Evolutionary conservation across 2,797 vertebrate species (phyloP).

Genomic region (Pseudocheirus occidentalis): DNA sequence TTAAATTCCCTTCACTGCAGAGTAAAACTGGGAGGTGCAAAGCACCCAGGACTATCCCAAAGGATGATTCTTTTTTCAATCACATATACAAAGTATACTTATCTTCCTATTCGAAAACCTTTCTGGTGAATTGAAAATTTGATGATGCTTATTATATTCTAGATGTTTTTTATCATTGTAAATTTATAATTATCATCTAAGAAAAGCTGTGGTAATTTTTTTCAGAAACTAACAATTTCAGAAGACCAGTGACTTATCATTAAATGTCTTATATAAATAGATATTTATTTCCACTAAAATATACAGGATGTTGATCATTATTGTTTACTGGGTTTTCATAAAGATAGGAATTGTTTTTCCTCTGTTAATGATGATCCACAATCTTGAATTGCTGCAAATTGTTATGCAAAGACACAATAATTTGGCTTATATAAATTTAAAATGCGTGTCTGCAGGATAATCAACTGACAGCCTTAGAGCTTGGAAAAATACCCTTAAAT

Average conservation of each 20-base stretch:
- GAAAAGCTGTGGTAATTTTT: slow-evolving; percentile 68
- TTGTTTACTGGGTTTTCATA: slow-evolving; percentile 33
- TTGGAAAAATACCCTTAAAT: slow-evolving; percentile 16
- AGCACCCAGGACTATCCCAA: slow-evolving; percentile 2
- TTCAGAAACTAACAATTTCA: slow-evolving; percentile 68
- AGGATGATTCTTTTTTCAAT: neutral
- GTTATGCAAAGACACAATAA: slow-evolving; percentile 31
- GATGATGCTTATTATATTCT: slow-evolving; percentile 47
- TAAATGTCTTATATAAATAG: slow-evolving; percentile 63
- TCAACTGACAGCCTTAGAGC: neutral
- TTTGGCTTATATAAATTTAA: slow-evolving; percentile 51
- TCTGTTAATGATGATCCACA: slow-evolving; percentile 24
- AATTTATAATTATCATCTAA: slow-evolving; percentile 65
- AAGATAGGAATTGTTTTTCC: slow-evolving; percentile 44
- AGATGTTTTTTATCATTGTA: slow-evolving; percentile 51
- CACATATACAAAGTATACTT: neutral
- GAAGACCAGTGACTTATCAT: slow-evolving; percentile 62
- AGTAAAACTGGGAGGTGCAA: neutral
- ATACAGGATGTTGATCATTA: slow-evolving; percentile 68
- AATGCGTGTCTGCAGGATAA: slow-evolving; percentile 30
- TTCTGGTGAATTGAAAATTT: slow-evolving; percentile 48
- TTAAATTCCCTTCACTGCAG: slow-evolving; percentile 9
- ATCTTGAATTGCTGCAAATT: slow-evolving; percentile 48
- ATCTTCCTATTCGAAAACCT: slow-evolving; percentile 23
- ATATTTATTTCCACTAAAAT: slow-evolving; percentile 48